Base-by-base conservation (phyloP, 64 coral and sea anemone genomes). In the Astreopora myriophthalma region DNA sequence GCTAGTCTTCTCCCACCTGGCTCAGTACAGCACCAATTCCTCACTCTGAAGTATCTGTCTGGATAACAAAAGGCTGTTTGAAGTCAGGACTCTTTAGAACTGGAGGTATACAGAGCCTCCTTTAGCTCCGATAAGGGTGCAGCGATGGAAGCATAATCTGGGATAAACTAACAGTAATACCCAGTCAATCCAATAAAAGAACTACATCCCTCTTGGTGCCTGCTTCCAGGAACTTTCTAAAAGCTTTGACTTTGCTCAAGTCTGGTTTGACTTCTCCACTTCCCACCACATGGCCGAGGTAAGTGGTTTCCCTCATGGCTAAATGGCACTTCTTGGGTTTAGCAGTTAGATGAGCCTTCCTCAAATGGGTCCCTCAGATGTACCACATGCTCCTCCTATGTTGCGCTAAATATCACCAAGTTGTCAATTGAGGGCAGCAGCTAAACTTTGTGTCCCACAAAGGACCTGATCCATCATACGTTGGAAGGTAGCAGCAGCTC, bases 401-500 rank as follows among this genome's bases (percentile, higher is more conserved):
- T 20, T 5, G 3, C 29, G 31, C 72, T 87, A 52, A 79, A 79
- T 13, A 93, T 48, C 40, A 66, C 19, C 0, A 87, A 11, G 37
- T 93, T 82, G 25, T 87, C 84, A 14, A 93, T 31, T 37, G 51
- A 70, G 48, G 73, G 72, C n/a, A 35, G 6, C 60, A 48, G 51
- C 72, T 65, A 76, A 89, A 9, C 7, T 5, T 61, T 74, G 5
- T 8, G 8, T 12, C 13, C 87, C 73, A 20, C 72, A 1, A 0
- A 70, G 34, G 17, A 81, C 1, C 19, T 81, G 40, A 70, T 61
- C 22, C 48, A 85, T 34, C 71, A 69, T 86, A 3, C 91, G 6
- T 51, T 77, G 69, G 55, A 93, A 93, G 17, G 91, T 76, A 2
- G 91, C 91, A 72, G 85, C 74, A 16, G 92, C 92, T 23, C 74